phyloP scores from a whole-genome alignment of 2,797 vertebrate genomes.

The Florisuga fusca region DNA sequence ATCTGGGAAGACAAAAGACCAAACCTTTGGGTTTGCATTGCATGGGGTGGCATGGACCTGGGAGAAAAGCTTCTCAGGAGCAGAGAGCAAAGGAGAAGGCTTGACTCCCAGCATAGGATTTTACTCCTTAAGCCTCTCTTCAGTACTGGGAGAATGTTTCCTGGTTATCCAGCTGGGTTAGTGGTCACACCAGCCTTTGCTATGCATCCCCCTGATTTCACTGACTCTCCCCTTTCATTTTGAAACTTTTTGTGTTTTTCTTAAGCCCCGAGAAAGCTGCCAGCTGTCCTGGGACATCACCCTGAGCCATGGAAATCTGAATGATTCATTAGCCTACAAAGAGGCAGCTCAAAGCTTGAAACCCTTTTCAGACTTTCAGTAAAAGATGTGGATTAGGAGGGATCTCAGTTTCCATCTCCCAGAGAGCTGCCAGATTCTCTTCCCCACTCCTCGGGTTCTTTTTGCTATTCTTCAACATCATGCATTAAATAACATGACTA shows the following conservation, averaged over 20 bases:
- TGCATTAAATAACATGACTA: background rate
- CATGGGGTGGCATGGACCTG: background rate
- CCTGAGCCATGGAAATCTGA: slow-evolving; percentile 36
- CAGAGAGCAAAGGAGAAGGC: background rate
- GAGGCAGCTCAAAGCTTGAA: slow-evolving; percentile 31
- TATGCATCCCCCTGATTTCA: background rate
- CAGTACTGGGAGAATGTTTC: background rate
- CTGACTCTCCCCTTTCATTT: background rate
- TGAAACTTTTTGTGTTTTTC: slow-evolving; percentile 15
- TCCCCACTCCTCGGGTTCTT: background rate
- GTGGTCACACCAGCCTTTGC: background rate
- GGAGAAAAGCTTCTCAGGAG: background rate
- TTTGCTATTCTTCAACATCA: background rate
- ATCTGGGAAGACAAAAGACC: background rate
- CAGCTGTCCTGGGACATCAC: slow-evolving; percentile 61
- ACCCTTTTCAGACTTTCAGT: background rate
- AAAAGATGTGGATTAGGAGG: background rate
- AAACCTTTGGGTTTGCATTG: background rate
- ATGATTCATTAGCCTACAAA: slow-evolving; percentile 25
- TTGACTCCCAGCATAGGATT: background rate
- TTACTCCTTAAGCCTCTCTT: background rate
- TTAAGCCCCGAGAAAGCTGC: slow-evolving; percentile 10
- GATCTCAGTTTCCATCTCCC: slow-evolving; percentile 34
- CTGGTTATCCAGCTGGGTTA: background rate
- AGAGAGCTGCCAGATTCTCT: slow-evolving; percentile 14